Evolutionary conservation across 1,140 invertebrate species (phyloP).

Genomic region (Dendrolimus kikuchii): DNA sequence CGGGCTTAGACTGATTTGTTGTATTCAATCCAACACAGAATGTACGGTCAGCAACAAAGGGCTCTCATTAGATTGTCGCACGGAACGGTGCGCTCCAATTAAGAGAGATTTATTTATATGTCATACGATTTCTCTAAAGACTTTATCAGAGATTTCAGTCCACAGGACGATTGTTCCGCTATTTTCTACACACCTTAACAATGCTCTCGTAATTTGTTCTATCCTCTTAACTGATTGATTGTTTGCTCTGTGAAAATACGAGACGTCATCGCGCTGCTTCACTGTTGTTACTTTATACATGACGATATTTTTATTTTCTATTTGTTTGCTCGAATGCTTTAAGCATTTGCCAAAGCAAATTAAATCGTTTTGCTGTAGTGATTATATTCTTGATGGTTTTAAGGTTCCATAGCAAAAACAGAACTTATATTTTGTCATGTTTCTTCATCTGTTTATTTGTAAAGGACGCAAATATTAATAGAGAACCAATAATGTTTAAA

Average conservation of each 20-base stretch:
- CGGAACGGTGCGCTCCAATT: slow-evolving; percentile 51
- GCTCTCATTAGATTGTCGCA: slow-evolving; percentile 53
- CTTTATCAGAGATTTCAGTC: slow-evolving; percentile 62
- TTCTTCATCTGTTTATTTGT: too few species aligned
- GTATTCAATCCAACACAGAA: slow-evolving; percentile 38
- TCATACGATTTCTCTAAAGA: slow-evolving; percentile 45
- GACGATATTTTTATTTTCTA: slow-evolving; percentile 40
- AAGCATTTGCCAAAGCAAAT: slow-evolving; percentile 32
- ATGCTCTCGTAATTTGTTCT: slow-evolving; percentile 57
- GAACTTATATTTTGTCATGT: too few species aligned
- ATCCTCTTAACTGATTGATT: slow-evolving; percentile 46
- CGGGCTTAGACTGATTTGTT: slow-evolving; percentile 28
- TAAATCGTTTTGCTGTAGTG: slow-evolving; percentile 36
- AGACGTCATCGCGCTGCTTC: slow-evolving; percentile 31
- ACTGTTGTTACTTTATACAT: slow-evolving; percentile 34
- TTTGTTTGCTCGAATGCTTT: slow-evolving; percentile 45
- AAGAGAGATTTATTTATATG: slow-evolving; percentile 61
- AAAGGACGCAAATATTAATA: too few species aligned
- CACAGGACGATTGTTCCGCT: slow-evolving; percentile 55
- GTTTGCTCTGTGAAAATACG: slow-evolving; percentile 48
- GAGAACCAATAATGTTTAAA: too few species aligned
- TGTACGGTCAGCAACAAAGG: slow-evolving; percentile 40
- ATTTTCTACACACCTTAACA: slow-evolving; percentile 63
- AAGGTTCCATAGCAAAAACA: too few species aligned
- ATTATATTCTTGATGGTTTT: slow-evolving; percentile 21